Conservation (phyloP, 30 jellyfish, hydroid and myxozoan genomes). For the Cassiopea xamachana region DNA sequence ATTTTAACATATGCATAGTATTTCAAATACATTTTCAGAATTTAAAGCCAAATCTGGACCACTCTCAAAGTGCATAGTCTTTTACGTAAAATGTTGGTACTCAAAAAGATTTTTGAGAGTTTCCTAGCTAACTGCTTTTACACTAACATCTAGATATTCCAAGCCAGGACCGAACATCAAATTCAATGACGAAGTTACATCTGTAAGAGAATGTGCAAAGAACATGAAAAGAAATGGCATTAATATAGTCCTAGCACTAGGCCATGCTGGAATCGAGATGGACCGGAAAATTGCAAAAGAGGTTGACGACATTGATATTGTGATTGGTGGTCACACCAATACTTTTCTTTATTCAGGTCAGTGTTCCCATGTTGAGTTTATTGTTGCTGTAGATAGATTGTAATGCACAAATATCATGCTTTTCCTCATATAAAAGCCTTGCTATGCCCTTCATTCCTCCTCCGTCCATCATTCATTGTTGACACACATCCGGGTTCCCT, state of each 20-base stretch:
- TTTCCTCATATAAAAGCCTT: no score
- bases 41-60: no score
- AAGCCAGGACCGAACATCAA: slow-evolving; percentile 82
- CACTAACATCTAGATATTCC: slow-evolving; percentile 47
- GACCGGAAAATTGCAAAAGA: slow-evolving; percentile 69
- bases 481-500: no score
- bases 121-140: background rate
- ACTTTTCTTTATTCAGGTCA: slow-evolving; percentile 84
- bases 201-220: slow-evolving; percentile 61
- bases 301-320: slow-evolving; percentile 81
- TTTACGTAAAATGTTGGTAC: no score
- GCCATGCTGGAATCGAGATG: slow-evolving; percentile 87
- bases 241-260: slow-evolving; percentile 69
- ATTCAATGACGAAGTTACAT: slow-evolving; percentile 57
- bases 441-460: no score
- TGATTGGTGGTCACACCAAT: slow-evolving; percentile 89
- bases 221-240: slow-evolving; percentile 43
- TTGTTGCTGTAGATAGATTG: no score
- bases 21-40: no score
- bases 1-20: no score
- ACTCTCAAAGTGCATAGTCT: no score
- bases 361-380: background rate
- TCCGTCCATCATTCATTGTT: no score
- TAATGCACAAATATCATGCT: no score
- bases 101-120: background rate